A percentile compares a stretch with the other conserved stretches of the same genome.
Evolutionary conservation across 1,140 invertebrate species (phyloP).

Genomic region (Atta cephalotes): DNA sequence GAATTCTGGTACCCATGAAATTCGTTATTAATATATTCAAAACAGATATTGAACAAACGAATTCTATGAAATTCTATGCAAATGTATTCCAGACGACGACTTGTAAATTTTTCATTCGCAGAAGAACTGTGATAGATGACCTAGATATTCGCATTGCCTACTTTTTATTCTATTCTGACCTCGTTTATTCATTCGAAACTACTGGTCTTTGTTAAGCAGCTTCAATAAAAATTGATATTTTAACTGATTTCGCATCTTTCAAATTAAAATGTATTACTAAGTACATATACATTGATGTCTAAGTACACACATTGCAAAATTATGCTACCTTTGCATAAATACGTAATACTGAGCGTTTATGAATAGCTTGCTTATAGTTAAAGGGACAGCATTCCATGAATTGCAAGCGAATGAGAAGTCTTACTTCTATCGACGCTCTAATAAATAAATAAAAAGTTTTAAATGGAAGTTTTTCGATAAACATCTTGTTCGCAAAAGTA

Average conservation of each 20-base stretch:
- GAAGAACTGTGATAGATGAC: constrained; percentile 52
- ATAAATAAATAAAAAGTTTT: constrained; percentile 28
- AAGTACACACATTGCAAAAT: not conserved
- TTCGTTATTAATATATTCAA: constrained; percentile 83
- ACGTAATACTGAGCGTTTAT: not conserved
- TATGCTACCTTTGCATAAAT: not conserved
- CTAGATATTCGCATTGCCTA: constrained; percentile 45
- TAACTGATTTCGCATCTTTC: not conserved
- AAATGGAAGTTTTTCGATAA: constrained; percentile 39
- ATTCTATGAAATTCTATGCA: constrained; percentile 76
- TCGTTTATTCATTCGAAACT: not conserved
- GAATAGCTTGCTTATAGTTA: not conserved
- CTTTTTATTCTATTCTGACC: constrained; percentile 33
- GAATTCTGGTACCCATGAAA: constrained; percentile 79
- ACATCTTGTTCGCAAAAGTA: constrained; percentile 24
- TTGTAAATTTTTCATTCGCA: constrained; percentile 58
- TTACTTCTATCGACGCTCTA: not conserved
- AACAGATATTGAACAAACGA: constrained; percentile 80
- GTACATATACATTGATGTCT: not conserved
- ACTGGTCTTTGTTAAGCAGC: not conserved
- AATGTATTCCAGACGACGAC: constrained; percentile 61
- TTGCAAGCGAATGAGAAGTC: not conserved
- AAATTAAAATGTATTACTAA: not conserved
- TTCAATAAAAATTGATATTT: constrained; percentile 18
- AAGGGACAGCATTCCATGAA: constrained; percentile 1